A percentile compares a stretch with the other conserved stretches of the same genome.
phyloP scores from a whole-genome alignment of 35 echinoderm and acorn worm genomes.

The Strongylocentrotus purpuratus region DNA sequence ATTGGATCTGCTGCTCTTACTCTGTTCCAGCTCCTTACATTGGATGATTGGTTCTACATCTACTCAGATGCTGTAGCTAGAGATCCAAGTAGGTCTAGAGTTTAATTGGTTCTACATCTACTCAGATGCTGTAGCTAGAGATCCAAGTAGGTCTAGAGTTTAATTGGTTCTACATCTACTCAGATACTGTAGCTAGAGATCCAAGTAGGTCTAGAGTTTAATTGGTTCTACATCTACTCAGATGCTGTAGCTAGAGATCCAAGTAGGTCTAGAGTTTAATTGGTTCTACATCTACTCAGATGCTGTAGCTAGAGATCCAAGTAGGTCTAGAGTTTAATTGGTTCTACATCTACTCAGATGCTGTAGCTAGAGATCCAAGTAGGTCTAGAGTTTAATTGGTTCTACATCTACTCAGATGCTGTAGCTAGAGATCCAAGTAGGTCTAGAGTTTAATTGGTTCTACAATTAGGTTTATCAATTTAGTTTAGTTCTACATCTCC shows the following conservation, averaged over 20 bases:
- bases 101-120: conserved; percentile 43
- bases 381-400: conserved; percentile 67
- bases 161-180: conserved; percentile 96
- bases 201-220: conserved; percentile 57
- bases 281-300: conserved; percentile 97
- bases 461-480: too few species aligned
- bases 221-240: conserved; percentile 96
- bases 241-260: conserved; percentile 84
- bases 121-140: conserved; percentile 78
- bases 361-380: conserved; percentile 83
- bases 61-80: conserved; percentile 80
- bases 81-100: conserved; percentile 70
- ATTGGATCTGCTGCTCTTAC: conserved; percentile 83
- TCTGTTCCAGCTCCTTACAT: conserved; percentile 84
- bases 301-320: conserved; percentile 78
- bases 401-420: conserved; percentile 92
- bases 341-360: conserved; percentile 96
- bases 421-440: conserved; percentile 80
- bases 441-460: background rate
- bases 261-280: conserved; percentile 59
- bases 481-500: too few species aligned
- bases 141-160: conserved; percentile 63
- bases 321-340: conserved; percentile 67
- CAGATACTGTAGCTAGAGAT: conserved; percentile 80
- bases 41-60: conserved; percentile 99